phyloP scores from a whole-genome alignment of 2,113 vertebrate species.

The Sturnus vulgaris region DNA sequence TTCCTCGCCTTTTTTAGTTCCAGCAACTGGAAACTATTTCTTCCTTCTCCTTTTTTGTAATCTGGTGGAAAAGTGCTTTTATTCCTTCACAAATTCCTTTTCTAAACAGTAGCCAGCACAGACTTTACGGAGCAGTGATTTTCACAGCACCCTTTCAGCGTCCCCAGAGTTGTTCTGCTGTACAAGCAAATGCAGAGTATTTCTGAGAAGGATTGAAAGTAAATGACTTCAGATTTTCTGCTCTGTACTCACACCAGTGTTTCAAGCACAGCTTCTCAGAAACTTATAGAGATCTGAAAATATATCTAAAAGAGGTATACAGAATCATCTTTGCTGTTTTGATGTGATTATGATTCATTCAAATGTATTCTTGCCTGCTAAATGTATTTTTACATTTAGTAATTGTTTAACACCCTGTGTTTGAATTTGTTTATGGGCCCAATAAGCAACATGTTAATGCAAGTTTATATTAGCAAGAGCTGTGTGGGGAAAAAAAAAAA shows the following conservation, averaged over 20 bases:
- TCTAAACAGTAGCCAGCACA: background rate
- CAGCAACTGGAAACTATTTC: background rate
- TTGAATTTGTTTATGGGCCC: background rate
- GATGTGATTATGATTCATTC: background rate
- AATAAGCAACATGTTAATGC: background rate
- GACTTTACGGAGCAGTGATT: background rate
- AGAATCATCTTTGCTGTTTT: background rate
- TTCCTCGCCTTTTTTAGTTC: background rate
- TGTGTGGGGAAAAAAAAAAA: background rate
- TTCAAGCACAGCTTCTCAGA: background rate
- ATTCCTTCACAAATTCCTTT: background rate
- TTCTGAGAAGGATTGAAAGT: background rate
- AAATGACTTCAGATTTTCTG: background rate
- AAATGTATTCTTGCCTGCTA: background rate
- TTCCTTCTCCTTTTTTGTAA: background rate
- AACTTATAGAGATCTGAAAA: background rate
- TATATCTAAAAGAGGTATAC: background rate
- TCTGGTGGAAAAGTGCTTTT: background rate
- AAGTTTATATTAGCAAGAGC: background rate
- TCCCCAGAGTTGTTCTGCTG: background rate
- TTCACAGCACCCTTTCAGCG: background rate
- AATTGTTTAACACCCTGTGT: background rate
- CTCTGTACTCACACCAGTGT: background rate
- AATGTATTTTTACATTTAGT: background rate
- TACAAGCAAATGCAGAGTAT: accelerated